Base-by-base conservation (phyloP, 2,113 vertebrate genomes). In the Melanotaenia duboulayi region DNA sequence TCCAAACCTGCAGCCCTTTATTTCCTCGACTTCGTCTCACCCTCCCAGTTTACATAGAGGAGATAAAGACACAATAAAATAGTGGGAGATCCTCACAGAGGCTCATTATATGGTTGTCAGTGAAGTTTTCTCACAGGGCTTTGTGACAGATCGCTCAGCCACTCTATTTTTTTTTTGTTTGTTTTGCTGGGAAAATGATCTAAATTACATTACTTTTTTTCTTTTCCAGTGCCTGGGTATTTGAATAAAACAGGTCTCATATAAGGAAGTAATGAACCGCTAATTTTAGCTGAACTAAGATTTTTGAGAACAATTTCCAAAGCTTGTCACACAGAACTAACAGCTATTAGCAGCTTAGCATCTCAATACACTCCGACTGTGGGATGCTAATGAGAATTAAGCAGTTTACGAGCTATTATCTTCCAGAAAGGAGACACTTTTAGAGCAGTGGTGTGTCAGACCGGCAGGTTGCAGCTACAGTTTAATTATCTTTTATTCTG, bases 11-110 rank as follows among this genome's bases (percentile, higher is more conserved):
- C 81, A 76, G 67, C 65, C 73, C 52, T 42, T 61, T 60, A n/a
- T 80, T 62, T 71, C 69, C 59, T 48, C 54, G 25, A 3, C 60
- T 58, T 59, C 23, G 76, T 73, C 71, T 78, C 56, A 59, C n/a
- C 49, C 71, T 19, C 58, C 14, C 28, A 39, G 75, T 86, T 86
- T 76, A 49, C 46, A 50, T 46, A 49, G 40, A 63, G 66, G 20
- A 87, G 83, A 90, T 91, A 85, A 91, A 92, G 86, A 89, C 88
- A 89, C 87, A 89, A 87, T 88, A 74, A 86, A 78, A 70, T 76
- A 58, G 71, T 65, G 82, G 73, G 88, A 82, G 88, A 87, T 85
- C 71, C 74, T 85, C 68, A 61, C 87, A 69, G 78, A 81, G 76
- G 58, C 90, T 91, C 87, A 85, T 92, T 90, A 84, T 65, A 76